phyloP scores from a whole-genome alignment of 2,797 vertebrate genomes.

The Luscinia megarhynchos region DNA sequence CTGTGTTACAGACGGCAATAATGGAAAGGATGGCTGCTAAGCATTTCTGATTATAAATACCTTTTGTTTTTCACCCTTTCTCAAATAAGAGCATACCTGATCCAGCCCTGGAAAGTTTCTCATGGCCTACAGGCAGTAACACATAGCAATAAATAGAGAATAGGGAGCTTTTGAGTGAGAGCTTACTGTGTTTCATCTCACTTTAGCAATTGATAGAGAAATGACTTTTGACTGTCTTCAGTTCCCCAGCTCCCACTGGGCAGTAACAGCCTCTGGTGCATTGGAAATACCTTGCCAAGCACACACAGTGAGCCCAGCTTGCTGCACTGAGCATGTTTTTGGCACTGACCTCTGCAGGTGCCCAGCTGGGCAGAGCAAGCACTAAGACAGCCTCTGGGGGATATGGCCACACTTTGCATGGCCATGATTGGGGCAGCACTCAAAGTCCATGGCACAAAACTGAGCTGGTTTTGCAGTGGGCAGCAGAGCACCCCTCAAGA shows the following conservation, averaged over 20 bases:
- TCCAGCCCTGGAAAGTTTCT: background rate
- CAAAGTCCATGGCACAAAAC: background rate
- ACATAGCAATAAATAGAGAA: background rate
- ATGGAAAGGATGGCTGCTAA: background rate
- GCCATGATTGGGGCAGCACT: accelerated
- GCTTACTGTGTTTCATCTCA: accelerated
- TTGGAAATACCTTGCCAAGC: background rate
- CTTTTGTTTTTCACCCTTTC: background rate
- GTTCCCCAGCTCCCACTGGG: background rate
- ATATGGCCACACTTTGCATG: background rate
- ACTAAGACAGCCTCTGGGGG: background rate
- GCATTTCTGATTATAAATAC: background rate
- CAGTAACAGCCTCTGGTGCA: background rate
- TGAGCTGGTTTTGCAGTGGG: background rate
- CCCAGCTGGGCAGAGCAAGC: background rate
- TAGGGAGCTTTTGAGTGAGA: background rate
- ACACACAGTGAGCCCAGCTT: background rate
- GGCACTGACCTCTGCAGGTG: background rate
- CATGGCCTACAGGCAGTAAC: background rate
- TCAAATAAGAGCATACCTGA: background rate
- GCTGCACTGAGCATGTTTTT: background rate
- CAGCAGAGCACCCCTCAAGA: background rate
- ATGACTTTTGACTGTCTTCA: accelerated
- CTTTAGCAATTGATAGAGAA: background rate
- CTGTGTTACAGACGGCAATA: background rate